Base-by-base conservation (phyloP, 2,888 invertebrate species). In the Drosophila longiperda region DNA sequence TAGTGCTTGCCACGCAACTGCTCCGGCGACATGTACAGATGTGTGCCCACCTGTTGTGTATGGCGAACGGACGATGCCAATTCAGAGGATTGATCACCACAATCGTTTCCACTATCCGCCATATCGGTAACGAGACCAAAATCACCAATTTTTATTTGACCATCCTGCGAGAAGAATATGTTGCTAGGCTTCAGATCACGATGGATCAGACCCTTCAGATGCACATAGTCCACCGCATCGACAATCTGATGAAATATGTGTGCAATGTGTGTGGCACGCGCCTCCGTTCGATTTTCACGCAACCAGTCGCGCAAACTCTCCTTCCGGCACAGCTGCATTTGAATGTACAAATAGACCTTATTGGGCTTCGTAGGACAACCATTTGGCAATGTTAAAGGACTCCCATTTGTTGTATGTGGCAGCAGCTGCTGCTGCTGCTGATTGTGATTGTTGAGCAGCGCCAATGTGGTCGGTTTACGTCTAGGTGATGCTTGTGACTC, bases 11-110 rank as follows among this genome's bases (percentile, higher is more conserved):
- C 96, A 15, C 94, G 93, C 34, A 96, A 93, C 94, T 99, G 99
- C 92, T 99, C 99, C 1, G 99, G 99, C 45, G 99, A 98, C 99
- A 99, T 99, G 93, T 99, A 99, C 2, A 99, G 94, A 77, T 97
- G 96, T 0, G 99, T 99, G 32, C 99, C 96, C 70, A 96, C 96
- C 92, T 94, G 94, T 90, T 95, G 94, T 0, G 96, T 96, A 81
- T 96, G 96, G 0, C 94, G 92, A 0, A 82, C 83, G 72, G 93
- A 92, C 17, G 88, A 91, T 6, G 93, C 92, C 1, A 91, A 66
- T 34, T 87, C 89, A 23, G 86, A 83, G 26, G 87, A 83, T 29
- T 88, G 74, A 73, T 90, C 89, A 66, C 92, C 83, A 81, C 91
- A 82, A 67, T 88, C 74, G 74, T 90, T 89, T 2, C 90, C 87